These are phyloP conservation scores for Mesoclemmys tuberculata DNA, from an alignment of 2,113 vertebrate genomes.

Conservation along the genomic window DNA sequence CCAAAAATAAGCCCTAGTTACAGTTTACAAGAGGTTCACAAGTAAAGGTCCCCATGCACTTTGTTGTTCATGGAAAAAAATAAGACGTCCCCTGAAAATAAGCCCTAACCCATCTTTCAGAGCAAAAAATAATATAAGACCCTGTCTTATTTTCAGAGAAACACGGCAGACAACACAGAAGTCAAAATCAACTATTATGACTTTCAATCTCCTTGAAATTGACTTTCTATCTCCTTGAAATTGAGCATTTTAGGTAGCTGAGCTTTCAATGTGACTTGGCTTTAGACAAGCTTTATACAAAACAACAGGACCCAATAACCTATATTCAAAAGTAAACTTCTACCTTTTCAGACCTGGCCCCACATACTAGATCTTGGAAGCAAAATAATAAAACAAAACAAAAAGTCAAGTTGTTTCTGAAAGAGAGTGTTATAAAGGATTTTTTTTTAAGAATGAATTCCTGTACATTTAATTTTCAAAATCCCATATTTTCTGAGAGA, in stretches of 20 bases:
- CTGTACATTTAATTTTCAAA: conserved; percentile 16
- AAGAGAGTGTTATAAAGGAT: neutral
- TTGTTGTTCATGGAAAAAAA: too few relatives aligned
- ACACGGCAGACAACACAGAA: conserved; percentile 36
- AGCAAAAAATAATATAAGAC: too few relatives aligned
- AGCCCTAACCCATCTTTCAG: too few relatives aligned
- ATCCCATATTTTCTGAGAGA: neutral
- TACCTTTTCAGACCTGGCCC: neutral
- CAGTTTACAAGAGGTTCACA: too few relatives aligned
- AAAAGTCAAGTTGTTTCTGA: neutral
- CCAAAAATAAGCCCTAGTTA: too few relatives aligned
- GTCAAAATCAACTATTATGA: conserved; percentile 20
- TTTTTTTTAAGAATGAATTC: neutral
- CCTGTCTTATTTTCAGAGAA: too few relatives aligned
- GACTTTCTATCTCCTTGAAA: conserved; percentile 45
- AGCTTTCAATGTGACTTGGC: conserved; percentile 32
- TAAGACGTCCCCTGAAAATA: too few relatives aligned
- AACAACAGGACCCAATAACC: neutral
- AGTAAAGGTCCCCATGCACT: too few relatives aligned
- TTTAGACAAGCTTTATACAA: conserved; percentile 15
- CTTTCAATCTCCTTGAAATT: conserved; percentile 37
- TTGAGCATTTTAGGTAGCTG: neutral
- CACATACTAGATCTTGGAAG: neutral
- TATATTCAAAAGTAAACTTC: neutral
- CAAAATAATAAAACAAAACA: neutral